Evolutionary conservation across 2,113 vertebrate species (phyloP), one percentile per base, ranked within the genome.

Genomic region (Microcebus tavaratra): DNA sequence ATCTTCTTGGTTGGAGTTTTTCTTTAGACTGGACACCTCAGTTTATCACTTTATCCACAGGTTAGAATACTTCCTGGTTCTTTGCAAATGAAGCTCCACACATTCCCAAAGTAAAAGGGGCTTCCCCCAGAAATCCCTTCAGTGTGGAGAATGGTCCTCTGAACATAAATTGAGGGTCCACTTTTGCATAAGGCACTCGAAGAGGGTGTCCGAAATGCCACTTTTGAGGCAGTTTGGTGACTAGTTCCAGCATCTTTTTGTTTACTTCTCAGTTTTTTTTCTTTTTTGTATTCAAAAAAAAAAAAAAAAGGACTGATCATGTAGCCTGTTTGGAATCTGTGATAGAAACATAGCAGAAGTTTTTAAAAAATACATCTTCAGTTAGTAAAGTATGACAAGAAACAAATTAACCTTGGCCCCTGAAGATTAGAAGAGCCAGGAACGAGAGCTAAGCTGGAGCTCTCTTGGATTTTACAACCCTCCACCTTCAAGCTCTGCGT

Each of bases 331-430:
- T 34, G 65, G 53, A 72, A 53, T 17, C 31, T 78, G 0, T 50
- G 34, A 36, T 17, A 7, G 50, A 53, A 59, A 25, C 67, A 21
- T 0, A 36, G 27, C 73, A 34, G 78, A 59, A 34, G 27, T 31
- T 70, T 68, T 84, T 45, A 27, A 25, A 25, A 84, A 36, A 45
- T 8, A 10, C 36, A 5, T 9, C 12, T 39, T 29, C 42, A 6
- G 42, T 14, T 8, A 23, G 72, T 34, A 9, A 12, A 8, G 4
- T 12, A 1, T 8, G 29, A 8, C 23, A 0, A 7, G 7, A 45
- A 3, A 21, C 63, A 61, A n/a, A 10, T 36, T 25, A 25, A 17
- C 14, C n/a, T 34, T 50, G 0, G 21, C 6, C 29, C 57, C 31
- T 36, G 55, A 48, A 18, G 6, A 34, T 0, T 6, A 29, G 79